Evolutionary conservation across 2,797 vertebrate genomes (phyloP).

Genomic region (Macrochelys suwanniensis): DNA sequence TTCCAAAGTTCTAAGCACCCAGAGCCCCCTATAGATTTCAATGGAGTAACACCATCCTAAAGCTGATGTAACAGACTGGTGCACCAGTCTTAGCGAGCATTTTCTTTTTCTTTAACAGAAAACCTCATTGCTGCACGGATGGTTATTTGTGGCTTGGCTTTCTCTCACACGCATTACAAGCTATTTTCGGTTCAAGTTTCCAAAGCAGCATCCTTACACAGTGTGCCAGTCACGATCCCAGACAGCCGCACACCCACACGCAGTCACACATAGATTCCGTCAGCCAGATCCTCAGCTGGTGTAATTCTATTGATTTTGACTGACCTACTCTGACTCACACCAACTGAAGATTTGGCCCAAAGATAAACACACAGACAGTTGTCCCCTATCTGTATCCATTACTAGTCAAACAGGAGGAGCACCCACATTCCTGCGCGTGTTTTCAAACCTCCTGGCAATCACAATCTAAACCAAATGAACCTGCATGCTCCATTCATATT

Average conservation of each 20-base stretch:
- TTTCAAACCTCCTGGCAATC: slow-evolving; percentile 37
- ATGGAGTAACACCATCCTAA: neutral
- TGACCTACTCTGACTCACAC: slow-evolving; percentile 28
- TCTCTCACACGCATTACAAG: slow-evolving; percentile 21
- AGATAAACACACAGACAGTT: slow-evolving; percentile 30
- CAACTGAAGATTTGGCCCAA: neutral
- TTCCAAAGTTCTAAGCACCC: neutral
- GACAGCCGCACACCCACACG: neutral
- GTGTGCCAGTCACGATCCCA: neutral
- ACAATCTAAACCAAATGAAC: slow-evolving; percentile 9
- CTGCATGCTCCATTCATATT: slow-evolving; percentile 40
- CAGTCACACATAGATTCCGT: neutral
- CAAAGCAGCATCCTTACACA: slow-evolving; percentile 37
- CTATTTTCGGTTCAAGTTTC: slow-evolving; percentile 16
- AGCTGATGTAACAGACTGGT: neutral
- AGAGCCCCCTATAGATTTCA: neutral
- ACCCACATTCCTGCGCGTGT: neutral
- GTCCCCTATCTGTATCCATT: slow-evolving; percentile 7
- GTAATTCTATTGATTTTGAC: slow-evolving; percentile 27
- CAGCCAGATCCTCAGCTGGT: neutral
- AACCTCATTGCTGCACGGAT: neutral
- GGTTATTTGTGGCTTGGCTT: slow-evolving; percentile 49
- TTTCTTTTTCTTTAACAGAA: neutral
- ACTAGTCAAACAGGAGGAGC: slow-evolving; percentile 42
- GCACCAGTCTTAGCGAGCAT: neutral